phyloP scores from a whole-genome alignment of 92 coral and sea anemone genomes.

The Galaxea fascicularis region DNA sequence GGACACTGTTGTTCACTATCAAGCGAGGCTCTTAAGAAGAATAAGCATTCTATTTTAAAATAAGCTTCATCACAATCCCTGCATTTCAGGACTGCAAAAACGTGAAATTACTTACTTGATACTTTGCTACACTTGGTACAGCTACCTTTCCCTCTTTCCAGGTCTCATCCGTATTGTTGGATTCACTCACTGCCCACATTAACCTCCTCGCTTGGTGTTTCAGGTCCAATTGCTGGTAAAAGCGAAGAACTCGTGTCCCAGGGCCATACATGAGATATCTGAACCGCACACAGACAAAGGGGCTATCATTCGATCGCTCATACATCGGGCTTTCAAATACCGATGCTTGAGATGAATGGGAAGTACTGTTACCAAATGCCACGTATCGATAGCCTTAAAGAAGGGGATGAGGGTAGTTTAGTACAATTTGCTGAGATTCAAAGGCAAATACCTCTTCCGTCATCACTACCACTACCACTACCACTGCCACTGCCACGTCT shows the following conservation, averaged over 20 bases:
- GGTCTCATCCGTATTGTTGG: conserved; percentile 33
- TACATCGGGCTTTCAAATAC: conserved; percentile 56
- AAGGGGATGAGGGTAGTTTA: background rate
- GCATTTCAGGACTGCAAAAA: too few species aligned
- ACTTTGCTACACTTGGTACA: conserved; percentile 64
- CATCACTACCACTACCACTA: too few species aligned
- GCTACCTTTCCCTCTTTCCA: conserved; percentile 73
- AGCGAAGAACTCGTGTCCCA: conserved; percentile 55
- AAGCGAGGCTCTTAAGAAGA: too few species aligned
- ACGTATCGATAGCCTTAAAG: conserved; percentile 28
- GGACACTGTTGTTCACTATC: too few species aligned
- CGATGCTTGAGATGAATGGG: conserved; percentile 21
- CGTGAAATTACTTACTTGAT: conserved; percentile 45
- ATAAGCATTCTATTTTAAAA: too few species aligned
- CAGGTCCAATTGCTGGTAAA: conserved; percentile 60
- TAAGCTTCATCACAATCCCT: too few species aligned
- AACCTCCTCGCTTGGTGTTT: conserved; percentile 40
- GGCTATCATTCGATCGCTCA: conserved; percentile 53
- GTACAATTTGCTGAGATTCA: too few species aligned
- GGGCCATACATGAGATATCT: conserved; percentile 69
- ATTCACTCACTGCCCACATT: conserved; percentile 70
- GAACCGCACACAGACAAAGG: conserved; percentile 70
- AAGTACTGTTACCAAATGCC: conserved; percentile 16
- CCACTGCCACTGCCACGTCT: too few species aligned
- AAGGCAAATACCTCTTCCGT: too few species aligned